A percentile compares a stretch with the other conserved stretches of the same genome.
Evolutionary conservation across 2,888 invertebrate species (phyloP).

Genomic region (Mantis religiosa): DNA sequence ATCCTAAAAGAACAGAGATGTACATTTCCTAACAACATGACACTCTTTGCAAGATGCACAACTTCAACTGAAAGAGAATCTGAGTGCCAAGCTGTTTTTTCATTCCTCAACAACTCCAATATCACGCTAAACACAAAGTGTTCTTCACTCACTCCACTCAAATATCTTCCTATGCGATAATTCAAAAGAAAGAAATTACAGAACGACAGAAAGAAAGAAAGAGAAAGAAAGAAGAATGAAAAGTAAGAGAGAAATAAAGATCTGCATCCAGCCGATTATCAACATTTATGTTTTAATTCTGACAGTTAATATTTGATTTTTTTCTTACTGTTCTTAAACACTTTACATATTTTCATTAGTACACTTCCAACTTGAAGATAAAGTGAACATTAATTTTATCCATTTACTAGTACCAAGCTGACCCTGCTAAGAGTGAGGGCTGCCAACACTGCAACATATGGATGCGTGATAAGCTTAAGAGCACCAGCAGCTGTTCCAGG

Average conservation of each 20-base stretch:
- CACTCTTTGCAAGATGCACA: not conserved
- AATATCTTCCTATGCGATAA: not conserved
- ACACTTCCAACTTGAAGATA: not conserved
- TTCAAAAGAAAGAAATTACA: not conserved
- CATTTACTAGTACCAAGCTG: slow-evolving; percentile 3
- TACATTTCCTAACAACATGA: not conserved
- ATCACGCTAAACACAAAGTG: not conserved
- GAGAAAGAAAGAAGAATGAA: not conserved
- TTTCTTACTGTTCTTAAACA: not conserved
- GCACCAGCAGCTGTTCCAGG: not conserved
- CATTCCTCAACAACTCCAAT: too few species aligned
- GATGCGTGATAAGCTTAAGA: not conserved
- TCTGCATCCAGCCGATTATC: not conserved
- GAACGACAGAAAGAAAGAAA: not conserved
- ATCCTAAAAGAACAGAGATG: not conserved
- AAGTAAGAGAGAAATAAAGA: not conserved
- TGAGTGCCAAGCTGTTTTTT: too few species aligned
- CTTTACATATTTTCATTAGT: not conserved
- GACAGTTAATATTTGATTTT: not conserved
- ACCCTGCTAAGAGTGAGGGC: not conserved
- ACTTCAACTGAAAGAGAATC: not conserved
- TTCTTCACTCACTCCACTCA: not conserved
- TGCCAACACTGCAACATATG: not conserved
- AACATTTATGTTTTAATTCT: not conserved
- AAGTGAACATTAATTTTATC: not conserved